A percentile compares a stretch with the other conserved stretches of the same genome.
Conservation (phyloP, 2,888 invertebrate genomes). For the Synergus umbraculus region DNA sequence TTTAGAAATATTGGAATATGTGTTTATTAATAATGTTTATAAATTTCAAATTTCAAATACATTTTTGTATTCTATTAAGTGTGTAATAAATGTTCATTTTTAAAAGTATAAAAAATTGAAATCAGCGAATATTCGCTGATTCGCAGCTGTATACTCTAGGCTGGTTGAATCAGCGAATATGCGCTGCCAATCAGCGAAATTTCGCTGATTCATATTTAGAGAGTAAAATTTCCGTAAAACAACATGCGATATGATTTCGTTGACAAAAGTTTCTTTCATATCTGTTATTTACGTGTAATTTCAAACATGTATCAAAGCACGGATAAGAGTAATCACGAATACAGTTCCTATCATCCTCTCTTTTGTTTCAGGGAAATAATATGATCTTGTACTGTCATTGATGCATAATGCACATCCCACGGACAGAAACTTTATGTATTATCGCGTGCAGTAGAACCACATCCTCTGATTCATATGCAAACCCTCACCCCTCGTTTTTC, state of each 20-base stretch:
- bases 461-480: neutral
- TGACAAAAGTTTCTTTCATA: neutral
- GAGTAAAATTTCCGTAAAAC: neutral
- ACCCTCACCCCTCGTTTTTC: neutral
- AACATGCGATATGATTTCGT: neutral
- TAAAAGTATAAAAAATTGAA: too few relatives aligned
- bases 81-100: too few relatives aligned
- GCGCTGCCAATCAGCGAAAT: too few relatives aligned
- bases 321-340: neutral
- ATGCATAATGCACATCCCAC: neutral
- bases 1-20: too few relatives aligned
- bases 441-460: constrained; percentile 6
- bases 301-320: neutral
- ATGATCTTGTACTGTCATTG: neutral
- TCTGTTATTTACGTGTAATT: neutral
- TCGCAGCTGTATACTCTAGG: too few relatives aligned
- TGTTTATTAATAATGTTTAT: too few relatives aligned
- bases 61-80: too few relatives aligned
- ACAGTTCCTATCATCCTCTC: neutral
- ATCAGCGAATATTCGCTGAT: too few relatives aligned
- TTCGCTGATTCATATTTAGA: neutral
- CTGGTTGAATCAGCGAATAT: too few relatives aligned
- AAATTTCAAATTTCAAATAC: too few relatives aligned
- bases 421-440: neutral
- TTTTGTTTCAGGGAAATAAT: neutral